Percentiles rank a stretch among this genome's conserved stretches.
phyloP scores from a whole-genome alignment of 1,140 invertebrate species.

The Pristionchus pacificus region DNA sequence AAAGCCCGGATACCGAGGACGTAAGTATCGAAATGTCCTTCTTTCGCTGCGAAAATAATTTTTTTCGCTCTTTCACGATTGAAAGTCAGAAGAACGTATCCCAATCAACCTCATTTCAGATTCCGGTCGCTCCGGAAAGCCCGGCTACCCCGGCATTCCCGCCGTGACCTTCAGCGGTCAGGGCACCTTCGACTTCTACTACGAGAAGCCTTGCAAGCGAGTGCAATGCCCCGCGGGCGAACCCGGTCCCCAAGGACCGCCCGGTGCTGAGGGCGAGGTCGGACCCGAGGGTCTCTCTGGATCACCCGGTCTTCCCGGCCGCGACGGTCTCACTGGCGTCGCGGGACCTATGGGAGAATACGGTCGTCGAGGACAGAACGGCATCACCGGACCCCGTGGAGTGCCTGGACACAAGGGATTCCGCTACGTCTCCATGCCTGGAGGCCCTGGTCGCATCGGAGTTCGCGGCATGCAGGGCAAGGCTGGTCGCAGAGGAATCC shows the following conservation, averaged over 20 bases:
- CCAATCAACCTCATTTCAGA: neutral
- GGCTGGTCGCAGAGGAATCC: conserved; percentile 17
- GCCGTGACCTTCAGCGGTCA: too few relatives aligned
- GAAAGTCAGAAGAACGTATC: neutral
- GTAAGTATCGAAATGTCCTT: too few relatives aligned
- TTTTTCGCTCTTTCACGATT: neutral
- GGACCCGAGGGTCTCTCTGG: conserved; percentile 31
- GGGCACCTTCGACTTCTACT: neutral
- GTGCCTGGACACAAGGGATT: conserved; percentile 26
- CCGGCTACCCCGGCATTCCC: too few relatives aligned
- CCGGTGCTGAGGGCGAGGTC: conserved; percentile 16
- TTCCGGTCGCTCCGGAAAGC: too few relatives aligned
- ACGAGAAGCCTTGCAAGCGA: conserved; percentile 8
- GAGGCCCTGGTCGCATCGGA: conserved; percentile 13
- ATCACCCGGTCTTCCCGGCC: conserved; percentile 22
- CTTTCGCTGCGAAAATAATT: neutral
- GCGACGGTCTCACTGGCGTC: conserved; percentile 23
- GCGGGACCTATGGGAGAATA: conserved; percentile 28
- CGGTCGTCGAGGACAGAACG: conserved; percentile 28
- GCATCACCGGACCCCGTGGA: conserved; percentile 26
- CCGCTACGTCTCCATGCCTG: neutral
- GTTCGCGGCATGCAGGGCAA: conserved; percentile 21
- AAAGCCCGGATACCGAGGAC: neutral
- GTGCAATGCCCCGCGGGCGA: conserved; percentile 31
- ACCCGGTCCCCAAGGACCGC: conserved; percentile 27